These are phyloP conservation scores for Meloe dianella DNA, from an alignment of 2,888 invertebrate genomes.

Conservation along the genomic window DNA sequence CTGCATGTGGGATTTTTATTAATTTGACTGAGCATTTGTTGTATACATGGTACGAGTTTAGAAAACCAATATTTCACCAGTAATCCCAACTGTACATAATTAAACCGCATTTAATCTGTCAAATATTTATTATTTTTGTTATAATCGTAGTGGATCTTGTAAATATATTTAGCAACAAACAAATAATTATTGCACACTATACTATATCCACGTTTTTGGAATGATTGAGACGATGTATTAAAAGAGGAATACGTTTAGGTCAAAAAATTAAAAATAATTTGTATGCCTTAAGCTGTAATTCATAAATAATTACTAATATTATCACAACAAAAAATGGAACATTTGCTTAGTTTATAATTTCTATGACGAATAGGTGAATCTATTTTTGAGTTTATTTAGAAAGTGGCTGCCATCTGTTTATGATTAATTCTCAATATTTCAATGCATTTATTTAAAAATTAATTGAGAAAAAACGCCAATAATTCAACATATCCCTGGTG, in stretches of 20 bases:
- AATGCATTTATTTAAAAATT: background rate
- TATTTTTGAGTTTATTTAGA: background rate
- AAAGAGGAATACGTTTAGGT: background rate
- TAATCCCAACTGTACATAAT: constrained; percentile 1
- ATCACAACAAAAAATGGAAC: too few species aligned
- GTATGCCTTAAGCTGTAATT: constrained; percentile 1
- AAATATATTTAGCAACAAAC: background rate
- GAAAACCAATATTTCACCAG: background rate
- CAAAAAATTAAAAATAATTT: background rate
- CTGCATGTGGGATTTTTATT: background rate
- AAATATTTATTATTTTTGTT: constrained; percentile 4
- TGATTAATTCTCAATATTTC: background rate
- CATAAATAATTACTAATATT: too few species aligned
- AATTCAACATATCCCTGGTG: background rate
- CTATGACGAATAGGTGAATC: background rate
- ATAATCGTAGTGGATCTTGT: background rate
- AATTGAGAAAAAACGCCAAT: background rate
- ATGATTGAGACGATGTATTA: too few species aligned
- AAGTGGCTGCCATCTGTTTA: background rate
- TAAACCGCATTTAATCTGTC: background rate
- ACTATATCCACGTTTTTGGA: too few species aligned
- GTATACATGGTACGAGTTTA: background rate
- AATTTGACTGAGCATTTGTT: background rate
- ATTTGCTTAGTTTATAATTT: background rate
- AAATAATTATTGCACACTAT: background rate